phyloP scores from a whole-genome alignment of 2,113 vertebrate genomes.

The Prolemur simus region DNA sequence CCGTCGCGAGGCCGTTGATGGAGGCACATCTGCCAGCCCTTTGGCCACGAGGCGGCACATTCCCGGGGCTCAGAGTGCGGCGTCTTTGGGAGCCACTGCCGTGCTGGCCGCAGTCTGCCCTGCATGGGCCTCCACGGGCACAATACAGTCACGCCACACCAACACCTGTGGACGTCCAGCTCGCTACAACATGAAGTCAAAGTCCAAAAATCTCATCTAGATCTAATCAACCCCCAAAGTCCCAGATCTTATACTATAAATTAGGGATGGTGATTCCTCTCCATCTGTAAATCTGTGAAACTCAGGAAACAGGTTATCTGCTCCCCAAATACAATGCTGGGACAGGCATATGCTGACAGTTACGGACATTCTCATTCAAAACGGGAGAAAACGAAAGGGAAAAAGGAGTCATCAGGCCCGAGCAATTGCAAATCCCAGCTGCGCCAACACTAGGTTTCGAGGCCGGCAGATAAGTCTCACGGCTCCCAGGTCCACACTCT shows the following conservation, averaged over 20 bases:
- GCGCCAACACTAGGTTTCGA: too few relatives aligned
- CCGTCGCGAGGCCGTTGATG: not conserved
- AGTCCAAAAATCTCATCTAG: not conserved
- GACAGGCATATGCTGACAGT: not conserved
- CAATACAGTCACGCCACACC: not conserved
- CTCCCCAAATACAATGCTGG: not conserved
- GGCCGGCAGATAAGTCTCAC: not conserved
- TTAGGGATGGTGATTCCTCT: not conserved
- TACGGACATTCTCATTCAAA: not conserved
- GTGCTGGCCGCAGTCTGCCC: not conserved
- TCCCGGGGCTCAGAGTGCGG: not conserved
- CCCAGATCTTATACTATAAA: not conserved
- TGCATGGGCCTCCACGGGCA: not conserved
- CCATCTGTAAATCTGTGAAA: not conserved
- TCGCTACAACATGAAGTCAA: not conserved
- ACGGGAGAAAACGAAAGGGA: not conserved
- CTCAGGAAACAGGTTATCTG: not conserved
- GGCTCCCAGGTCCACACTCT: not conserved
- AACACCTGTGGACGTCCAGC: not conserved
- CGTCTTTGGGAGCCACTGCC: not conserved
- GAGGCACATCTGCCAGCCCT: not conserved
- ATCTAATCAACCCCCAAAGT: not conserved
- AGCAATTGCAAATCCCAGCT: too few relatives aligned
- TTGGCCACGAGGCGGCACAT: fast-evolving
- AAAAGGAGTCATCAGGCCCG: not conserved